Base-by-base conservation (phyloP, 2,888 invertebrate genomes). In the Diarsia mendica region DNA sequence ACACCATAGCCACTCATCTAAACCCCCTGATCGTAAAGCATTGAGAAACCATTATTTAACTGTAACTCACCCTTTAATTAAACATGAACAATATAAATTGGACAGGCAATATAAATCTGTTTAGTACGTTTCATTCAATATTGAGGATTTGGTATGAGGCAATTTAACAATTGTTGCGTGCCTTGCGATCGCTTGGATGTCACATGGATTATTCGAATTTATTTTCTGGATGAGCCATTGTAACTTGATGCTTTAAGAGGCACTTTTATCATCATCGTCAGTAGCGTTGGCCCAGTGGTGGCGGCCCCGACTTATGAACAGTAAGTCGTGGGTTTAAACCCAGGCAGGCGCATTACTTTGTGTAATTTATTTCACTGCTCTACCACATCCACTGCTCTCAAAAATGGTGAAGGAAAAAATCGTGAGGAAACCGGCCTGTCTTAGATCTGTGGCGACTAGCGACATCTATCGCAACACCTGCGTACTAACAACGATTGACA, bases 121-220 rank as follows among this genome's bases (percentile, higher is more conserved):
- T 77, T 71, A 61, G 64, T 64, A 77, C 75, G 58, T 64, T 67
- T 75, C 75, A 71, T 82, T 80, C 78, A 82, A 83, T 86, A 83
- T 86, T 84, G 65, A 69, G 61, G 64, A 65, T 72, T 55, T 51
- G 55, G 39, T 74, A 66, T 64, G 68, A 75, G 55, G 58, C 75
- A 68, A 77, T 86, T 86, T 72, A 71, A 68, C 84, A 84, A 85
- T 86, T 85, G 81, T 79, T 71, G 73, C 78, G 74, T 76, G 78
- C 72, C 80, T 65, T 63, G 67, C 79, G 74, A 78, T 83, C 65
- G 23, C 23, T 71, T 23, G 39, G 44, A 60, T 61, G 65, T 64
- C 11, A 68, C 69, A 39, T 33, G 33, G 58, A 73, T 77, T 49
- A 39, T n/a, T 0, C n/a, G 63, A n/a, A 28, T 67, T 67, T 53